Evolutionary conservation across 2,797 vertebrate genomes (phyloP).

Genomic region (Clarias platycephalus): DNA sequence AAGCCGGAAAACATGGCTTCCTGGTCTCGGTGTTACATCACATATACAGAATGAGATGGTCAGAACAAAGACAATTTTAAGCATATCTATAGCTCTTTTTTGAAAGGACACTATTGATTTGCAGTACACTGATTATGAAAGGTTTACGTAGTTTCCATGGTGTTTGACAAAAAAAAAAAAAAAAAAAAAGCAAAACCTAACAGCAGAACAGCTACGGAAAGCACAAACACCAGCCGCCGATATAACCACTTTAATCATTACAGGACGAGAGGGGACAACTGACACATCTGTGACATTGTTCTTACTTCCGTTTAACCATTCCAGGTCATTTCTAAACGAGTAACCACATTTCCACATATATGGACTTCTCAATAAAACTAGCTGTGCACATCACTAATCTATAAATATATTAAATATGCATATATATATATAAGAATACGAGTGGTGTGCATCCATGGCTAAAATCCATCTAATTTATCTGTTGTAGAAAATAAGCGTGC

Average conservation of each 20-base stretch:
- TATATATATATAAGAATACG: slow-evolving; percentile 70
- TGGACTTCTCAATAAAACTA: slow-evolving; percentile 77
- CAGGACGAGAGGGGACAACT: slow-evolving; percentile 44
- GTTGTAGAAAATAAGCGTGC: slow-evolving; percentile 45
- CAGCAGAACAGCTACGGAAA: slow-evolving; percentile 51
- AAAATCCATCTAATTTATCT: slow-evolving; percentile 58
- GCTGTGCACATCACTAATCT: slow-evolving; percentile 76
- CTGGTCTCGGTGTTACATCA: slow-evolving; percentile 28
- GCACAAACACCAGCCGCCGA: slow-evolving; percentile 55
- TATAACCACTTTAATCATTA: slow-evolving; percentile 50
- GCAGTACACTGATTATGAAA: slow-evolving; percentile 49
- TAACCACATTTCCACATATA: slow-evolving; percentile 55
- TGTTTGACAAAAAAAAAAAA: slow-evolving; percentile 43
- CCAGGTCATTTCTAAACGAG: slow-evolving; percentile 41
- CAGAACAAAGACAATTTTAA: slow-evolving; percentile 27
- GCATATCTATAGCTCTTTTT: slow-evolving; percentile 35
- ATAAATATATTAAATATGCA: slow-evolving; percentile 75
- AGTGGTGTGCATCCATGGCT: slow-evolving; percentile 67
- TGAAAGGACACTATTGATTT: slow-evolving; percentile 27
- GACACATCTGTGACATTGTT: slow-evolving; percentile 34
- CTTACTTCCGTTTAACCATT: slow-evolving; percentile 43
- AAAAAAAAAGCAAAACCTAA: slow-evolving; percentile 43
- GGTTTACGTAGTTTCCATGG: slow-evolving; percentile 50
- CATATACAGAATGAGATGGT: slow-evolving; percentile 41
- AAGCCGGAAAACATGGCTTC: slow-evolving; percentile 16